A percentile compares a stretch with the other conserved stretches of the same genome.
Conservation (phyloP, 2,888 invertebrate genomes). For the Rhamnusium bicolor region DNA sequence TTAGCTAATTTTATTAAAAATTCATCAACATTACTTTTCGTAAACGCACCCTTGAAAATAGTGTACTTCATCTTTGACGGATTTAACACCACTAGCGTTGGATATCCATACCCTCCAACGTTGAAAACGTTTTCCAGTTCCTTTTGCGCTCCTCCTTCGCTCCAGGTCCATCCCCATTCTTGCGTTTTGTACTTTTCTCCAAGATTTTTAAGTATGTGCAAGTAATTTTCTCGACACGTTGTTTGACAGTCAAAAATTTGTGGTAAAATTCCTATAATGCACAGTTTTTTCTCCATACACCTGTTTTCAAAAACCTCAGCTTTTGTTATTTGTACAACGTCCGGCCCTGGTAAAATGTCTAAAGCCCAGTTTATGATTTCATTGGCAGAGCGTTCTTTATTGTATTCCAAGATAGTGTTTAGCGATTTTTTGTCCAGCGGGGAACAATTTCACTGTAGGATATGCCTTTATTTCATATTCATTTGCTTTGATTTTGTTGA, state of each 20-base stretch:
- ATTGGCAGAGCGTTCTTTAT: constrained; percentile 86
- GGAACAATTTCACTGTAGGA: constrained; percentile 93
- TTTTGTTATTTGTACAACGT: constrained; percentile 83
- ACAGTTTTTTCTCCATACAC: constrained; percentile 89
- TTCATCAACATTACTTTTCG: constrained; percentile 34
- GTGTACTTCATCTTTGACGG: constrained; percentile 87
- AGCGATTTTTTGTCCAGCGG: constrained; percentile 79
- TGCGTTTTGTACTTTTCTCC: constrained; percentile 93
- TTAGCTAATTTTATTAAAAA: constrained; percentile 82
- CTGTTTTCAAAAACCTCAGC: constrained; percentile 73
- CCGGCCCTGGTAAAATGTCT: constrained; percentile 74
- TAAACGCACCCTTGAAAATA: constrained; percentile 33
- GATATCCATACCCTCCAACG: constrained; percentile 91
- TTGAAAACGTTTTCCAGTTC: constrained; percentile 88
- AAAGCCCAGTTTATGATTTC: constrained; percentile 91
- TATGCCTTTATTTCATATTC: constrained; percentile 90
- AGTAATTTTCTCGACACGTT: constrained; percentile 88
- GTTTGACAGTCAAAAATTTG: constrained; percentile 96
- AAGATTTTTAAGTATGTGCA: constrained; percentile 79
- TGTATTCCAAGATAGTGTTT: constrained; percentile 76
- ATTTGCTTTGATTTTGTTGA: constrained; percentile 82
- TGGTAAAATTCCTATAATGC: constrained; percentile 91
- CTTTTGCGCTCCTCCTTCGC: constrained; percentile 87
- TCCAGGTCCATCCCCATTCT: constrained; percentile 96
- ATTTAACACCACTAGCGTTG: constrained; percentile 96